Percentiles rank a stretch among this genome's conserved stretches.
Conservation (phyloP, 2,888 invertebrate genomes). For the Lottia scabra region DNA sequence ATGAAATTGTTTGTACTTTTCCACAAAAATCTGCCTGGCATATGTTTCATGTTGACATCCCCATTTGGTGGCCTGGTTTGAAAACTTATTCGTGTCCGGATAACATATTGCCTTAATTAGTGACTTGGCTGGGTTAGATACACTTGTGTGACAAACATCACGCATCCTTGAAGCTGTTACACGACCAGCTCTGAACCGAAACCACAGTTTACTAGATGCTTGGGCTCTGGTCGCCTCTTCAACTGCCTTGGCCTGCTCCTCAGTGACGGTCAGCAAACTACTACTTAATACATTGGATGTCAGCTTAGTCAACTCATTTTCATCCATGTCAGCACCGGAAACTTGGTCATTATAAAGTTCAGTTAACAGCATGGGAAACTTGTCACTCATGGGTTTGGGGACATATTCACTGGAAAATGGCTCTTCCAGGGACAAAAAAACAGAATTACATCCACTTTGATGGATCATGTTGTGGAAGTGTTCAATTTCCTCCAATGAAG, state of each 20-base stretch:
- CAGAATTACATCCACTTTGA: no score
- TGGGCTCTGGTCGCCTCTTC: constrained; percentile 13
- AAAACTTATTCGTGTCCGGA: background rate
- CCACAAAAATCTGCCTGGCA: background rate
- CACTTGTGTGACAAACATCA: background rate
- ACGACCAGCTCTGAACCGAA: constrained; percentile 16
- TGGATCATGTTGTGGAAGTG: no score
- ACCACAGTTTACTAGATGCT: constrained; percentile 11
- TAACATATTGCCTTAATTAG: background rate
- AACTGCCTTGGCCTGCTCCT: background rate
- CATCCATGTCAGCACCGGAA: no score
- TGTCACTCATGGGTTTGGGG: no score
- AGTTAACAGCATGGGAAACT: no score
- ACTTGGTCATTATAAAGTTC: no score
- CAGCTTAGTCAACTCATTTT: no score
- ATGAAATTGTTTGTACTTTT: background rate
- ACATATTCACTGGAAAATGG: no score
- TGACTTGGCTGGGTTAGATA: constrained; percentile 1
- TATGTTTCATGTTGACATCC: background rate
- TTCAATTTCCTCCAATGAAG: no score
- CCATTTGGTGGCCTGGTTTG: background rate
- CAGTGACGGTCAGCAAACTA: background rate
- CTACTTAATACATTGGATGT: no score
- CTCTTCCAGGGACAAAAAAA: no score
- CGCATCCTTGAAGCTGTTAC: constrained; percentile 17